Evolutionary conservation across 2,888 invertebrate genomes (phyloP), one percentile per base, ranked within the genome.

Genomic region (Chelonus formosanus): DNA sequence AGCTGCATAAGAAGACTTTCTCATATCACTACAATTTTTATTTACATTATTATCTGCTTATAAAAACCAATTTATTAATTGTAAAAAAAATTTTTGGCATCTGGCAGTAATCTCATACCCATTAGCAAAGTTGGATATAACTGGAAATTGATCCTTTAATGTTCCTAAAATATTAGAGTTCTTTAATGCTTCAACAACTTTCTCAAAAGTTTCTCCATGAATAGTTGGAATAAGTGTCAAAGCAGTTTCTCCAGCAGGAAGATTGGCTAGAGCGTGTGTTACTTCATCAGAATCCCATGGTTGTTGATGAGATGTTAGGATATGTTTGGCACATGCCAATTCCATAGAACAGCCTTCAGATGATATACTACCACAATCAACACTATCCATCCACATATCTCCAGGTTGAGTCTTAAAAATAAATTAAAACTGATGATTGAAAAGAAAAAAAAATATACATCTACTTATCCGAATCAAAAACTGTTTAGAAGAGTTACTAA

Each of bases 221-320:
- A 82, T 68, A 20, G 71, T 73, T 3, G 81, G 68, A 35, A 84
- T 71, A 3, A 77, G 35, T 1, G 77, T 67, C 3, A 81, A 70
- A 3, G 78, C 80, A 3, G 72, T 72, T 59, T 80, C 77, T 4
- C 84, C 84, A 0, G 77, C 81, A 56, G 84, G 80, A 45, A 83
- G 74, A 69, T 76, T 76, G 4, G 74, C 73, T 32, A 83, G 57
- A 0, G 80, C 76, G 4, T 69, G 63, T 31, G 70, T 72, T 47
- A 84, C 73, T 63, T 83, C 79, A 5, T 81, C 78, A 44, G 74
- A 73, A 47, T 73, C 73, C 82, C 83, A 83, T 3, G 79, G 76
- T 59, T 75, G 77, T 57, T 79, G 78, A 40, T 77, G 75, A 6
- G 70, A 69, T 45, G 71, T 69, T 57, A 74, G 72, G 45, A 71